These are phyloP conservation scores for Ginglymostoma cirratum DNA, from an alignment of 2,113 vertebrate genomes.

Conservation along the genomic window DNA sequence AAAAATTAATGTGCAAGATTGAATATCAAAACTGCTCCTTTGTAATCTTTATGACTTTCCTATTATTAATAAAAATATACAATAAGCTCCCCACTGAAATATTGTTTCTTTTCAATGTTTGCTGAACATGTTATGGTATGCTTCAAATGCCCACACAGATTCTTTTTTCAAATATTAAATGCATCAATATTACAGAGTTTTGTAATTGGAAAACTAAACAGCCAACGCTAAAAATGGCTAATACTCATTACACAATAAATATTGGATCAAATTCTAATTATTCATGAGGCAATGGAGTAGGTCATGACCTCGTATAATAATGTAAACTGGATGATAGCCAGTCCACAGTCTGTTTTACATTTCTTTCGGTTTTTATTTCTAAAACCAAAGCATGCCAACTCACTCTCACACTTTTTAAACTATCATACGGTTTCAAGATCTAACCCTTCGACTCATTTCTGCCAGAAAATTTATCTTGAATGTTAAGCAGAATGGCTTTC, in stretches of 20 bases:
- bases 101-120: background rate
- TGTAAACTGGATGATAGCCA: background rate
- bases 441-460: background rate
- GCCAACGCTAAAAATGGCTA: background rate
- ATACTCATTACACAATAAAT: background rate
- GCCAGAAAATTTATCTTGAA: background rate
- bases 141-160: background rate
- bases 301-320: background rate
- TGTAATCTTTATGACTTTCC: constrained; percentile 21
- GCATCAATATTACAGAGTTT: background rate
- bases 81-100: background rate
- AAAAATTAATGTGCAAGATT: constrained; percentile 33
- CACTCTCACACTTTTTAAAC: background rate
- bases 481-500: background rate
- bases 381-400: background rate
- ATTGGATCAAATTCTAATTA: constrained; percentile 3
- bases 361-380: background rate
- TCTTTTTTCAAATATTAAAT: background rate
- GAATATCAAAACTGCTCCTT: constrained; percentile 4
- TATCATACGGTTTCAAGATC: background rate
- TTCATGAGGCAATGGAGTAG: background rate
- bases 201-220: background rate
- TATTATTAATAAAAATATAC: constrained; percentile 29
- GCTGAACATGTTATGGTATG: background rate
- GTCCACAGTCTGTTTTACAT: background rate